These are phyloP conservation scores for Tribolium freemani DNA, from an alignment of 2,888 invertebrate genomes.

Conservation along the genomic window DNA sequence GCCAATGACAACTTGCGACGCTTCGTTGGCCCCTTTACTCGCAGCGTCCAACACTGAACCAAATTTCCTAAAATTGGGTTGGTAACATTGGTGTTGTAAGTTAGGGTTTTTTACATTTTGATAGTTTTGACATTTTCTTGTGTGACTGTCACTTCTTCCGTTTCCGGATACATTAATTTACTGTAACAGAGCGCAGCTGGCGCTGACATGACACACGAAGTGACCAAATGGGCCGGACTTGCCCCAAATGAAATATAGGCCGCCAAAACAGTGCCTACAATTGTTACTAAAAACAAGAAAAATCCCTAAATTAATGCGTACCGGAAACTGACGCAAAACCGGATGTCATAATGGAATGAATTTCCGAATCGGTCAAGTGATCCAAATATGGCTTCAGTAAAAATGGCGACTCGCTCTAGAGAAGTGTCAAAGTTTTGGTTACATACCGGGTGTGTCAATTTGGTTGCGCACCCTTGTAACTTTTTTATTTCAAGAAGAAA, in stretches of 20 bases:
- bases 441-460: no score
- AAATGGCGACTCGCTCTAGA: constrained; percentile 89
- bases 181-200: constrained; percentile 92
- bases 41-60: constrained; percentile 92
- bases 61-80: constrained; percentile 75
- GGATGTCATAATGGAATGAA: constrained; percentile 93
- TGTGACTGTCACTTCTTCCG: constrained; percentile 82
- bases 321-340: constrained; percentile 97
- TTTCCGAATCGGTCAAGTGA: constrained; percentile 90
- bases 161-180: constrained; percentile 94
- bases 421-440: constrained; percentile 57
- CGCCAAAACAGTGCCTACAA: constrained; percentile 85
- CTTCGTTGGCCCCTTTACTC: constrained; percentile 87
- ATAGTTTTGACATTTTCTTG: constrained; percentile 82
- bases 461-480: no score
- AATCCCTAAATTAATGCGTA: neutral
- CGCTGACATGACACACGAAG: constrained; percentile 96
- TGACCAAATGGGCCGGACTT: constrained; percentile 88
- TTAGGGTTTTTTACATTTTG: constrained; percentile 74
- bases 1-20: constrained; percentile 84
- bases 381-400: constrained; percentile 89
- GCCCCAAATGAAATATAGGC: constrained; percentile 94
- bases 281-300: neutral
- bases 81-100: neutral
- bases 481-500: no score